A percentile compares a stretch with the other conserved stretches of the same genome.
Evolutionary conservation across 2,113 vertebrate species (phyloP).

Genomic region (Nyctereutes procyonoides): DNA sequence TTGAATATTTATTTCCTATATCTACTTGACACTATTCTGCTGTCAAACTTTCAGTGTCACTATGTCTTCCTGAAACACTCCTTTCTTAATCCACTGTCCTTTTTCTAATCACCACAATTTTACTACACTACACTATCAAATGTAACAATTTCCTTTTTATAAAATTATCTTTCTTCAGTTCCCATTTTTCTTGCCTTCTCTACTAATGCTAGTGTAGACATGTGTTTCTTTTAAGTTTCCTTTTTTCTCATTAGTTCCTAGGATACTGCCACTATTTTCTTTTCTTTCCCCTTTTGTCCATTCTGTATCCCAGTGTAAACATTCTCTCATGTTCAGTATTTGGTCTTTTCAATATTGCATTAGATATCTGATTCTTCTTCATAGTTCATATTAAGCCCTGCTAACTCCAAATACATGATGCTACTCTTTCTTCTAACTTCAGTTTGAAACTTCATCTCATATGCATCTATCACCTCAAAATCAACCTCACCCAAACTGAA

Average conservation of each 20-base stretch:
- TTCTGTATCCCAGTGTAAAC: background rate
- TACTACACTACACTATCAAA: background rate
- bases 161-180: background rate
- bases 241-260: background rate
- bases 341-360: background rate
- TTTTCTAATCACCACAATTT: background rate
- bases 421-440: background rate
- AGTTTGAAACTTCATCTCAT: background rate
- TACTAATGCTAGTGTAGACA: background rate
- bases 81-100: background rate
- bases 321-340: background rate
- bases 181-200: background rate
- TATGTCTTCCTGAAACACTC: background rate
- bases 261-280: background rate
- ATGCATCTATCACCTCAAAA: background rate
- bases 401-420: background rate
- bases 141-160: background rate
- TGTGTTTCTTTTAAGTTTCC: background rate
- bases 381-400: background rate
- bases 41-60: background rate
- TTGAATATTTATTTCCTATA: background rate
- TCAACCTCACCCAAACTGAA: background rate
- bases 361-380: background rate
- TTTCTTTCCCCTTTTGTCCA: background rate
- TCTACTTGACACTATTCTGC: background rate